Conservation (phyloP, 2,113 vertebrate species). For the Pterophyllum scalare region DNA sequence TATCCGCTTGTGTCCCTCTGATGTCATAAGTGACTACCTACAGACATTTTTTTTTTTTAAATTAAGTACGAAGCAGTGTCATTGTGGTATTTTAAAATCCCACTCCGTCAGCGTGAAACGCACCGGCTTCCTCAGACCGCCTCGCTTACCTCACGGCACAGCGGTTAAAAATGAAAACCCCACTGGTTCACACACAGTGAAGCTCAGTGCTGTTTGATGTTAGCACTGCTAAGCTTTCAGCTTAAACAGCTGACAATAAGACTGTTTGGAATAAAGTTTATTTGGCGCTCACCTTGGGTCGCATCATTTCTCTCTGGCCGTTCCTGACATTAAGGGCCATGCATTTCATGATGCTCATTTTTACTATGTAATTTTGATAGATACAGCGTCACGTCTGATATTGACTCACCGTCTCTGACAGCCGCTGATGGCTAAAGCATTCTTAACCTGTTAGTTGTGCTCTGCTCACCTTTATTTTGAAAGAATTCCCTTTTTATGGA, state of each 20-base stretch:
- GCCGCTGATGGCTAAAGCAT: too few relatives aligned
- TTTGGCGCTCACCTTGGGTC: background rate
- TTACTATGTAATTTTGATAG: background rate
- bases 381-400: too few relatives aligned
- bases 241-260: accelerated
- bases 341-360: background rate
- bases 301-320: background rate
- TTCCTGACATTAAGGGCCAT: constrained; percentile 1
- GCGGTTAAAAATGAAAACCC: background rate
- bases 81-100: background rate
- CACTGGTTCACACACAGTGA: background rate
- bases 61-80: background rate
- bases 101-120: background rate
- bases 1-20: background rate
- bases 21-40: background rate
- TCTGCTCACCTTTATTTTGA: too few relatives aligned
- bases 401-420: too few relatives aligned
- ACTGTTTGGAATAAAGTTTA: background rate
- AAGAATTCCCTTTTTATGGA: background rate
- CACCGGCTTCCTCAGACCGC: background rate
- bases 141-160: background rate
- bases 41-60: background rate
- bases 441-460: too few relatives aligned
- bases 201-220: background rate
- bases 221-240: background rate